Evolutionary conservation across 2,888 invertebrate species (phyloP).

Genomic region (Erpobdella octoculata): DNA sequence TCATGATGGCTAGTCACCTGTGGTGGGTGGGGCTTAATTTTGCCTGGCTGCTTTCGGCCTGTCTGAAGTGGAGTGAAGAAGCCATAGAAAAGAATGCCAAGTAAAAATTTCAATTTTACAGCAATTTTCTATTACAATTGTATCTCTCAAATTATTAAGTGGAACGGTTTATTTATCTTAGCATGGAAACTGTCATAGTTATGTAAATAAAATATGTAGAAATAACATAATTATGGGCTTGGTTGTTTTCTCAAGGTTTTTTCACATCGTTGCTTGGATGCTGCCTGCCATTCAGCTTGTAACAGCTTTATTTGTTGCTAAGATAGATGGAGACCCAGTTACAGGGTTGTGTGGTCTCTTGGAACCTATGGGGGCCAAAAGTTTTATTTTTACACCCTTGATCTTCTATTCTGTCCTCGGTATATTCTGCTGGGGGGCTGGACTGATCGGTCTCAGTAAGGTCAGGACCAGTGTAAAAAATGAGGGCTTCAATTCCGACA

Average conservation of each 20-base stretch:
- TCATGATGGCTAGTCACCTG: not conserved
- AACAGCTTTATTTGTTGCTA: not conserved
- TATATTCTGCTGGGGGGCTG: not conserved
- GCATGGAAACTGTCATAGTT: no score
- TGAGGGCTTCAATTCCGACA: not conserved
- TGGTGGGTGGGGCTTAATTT: not conserved
- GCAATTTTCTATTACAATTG: no score
- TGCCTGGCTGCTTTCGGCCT: not conserved
- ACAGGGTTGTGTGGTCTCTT: not conserved
- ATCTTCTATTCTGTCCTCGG: not conserved
- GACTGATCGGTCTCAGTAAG: not conserved
- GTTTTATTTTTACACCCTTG: not conserved
- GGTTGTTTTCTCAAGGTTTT: not conserved
- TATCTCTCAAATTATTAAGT: no score
- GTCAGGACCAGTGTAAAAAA: not conserved
- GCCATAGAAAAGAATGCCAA: not conserved
- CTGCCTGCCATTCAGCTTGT: not conserved
- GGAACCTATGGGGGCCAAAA: not conserved
- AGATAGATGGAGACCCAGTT: not conserved
- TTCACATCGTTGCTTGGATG: not conserved
- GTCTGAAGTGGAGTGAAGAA: conserved; percentile 1
- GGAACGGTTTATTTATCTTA: no score
- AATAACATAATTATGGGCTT: no score
- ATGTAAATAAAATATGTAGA: no score
- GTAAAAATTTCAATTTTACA: not conserved